Evolutionary conservation across 53 echinoderm and acorn worm species (phyloP).

Genomic region (Zoroaster sp.): DNA sequence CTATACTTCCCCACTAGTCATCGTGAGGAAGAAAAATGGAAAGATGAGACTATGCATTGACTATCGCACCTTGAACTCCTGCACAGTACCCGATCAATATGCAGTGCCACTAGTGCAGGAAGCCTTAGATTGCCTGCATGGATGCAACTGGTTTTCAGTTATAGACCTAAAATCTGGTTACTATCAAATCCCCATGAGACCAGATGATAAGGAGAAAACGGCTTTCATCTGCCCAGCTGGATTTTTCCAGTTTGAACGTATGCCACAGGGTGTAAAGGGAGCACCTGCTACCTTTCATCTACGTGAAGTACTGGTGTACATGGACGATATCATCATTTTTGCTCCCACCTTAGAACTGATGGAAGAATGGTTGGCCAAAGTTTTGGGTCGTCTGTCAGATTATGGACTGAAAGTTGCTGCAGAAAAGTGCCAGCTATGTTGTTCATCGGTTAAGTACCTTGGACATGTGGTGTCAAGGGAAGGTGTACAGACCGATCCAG

Average conservation of each 20-base stretch:
- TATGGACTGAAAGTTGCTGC: conserved; percentile 54
- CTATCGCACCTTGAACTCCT: too few relatives aligned
- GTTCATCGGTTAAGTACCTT: conserved; percentile 51
- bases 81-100: conserved; percentile 58
- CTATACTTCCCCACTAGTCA: too few relatives aligned
- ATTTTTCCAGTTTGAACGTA: conserved; percentile 63
- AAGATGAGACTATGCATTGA: conserved; percentile 49
- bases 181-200: conserved; percentile 66
- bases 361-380: conserved; percentile 30
- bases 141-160: conserved; percentile 53
- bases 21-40: too few relatives aligned
- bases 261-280: conserved; percentile 71
- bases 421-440: conserved; percentile 62
- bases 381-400: conserved; percentile 29
- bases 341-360: conserved; percentile 32
- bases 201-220: conserved; percentile 69
- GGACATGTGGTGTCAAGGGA: conserved; percentile 43
- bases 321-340: conserved; percentile 67
- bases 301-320: conserved; percentile 55
- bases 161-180: conserved; percentile 72
- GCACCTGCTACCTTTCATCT: conserved; percentile 67
- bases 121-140: conserved; percentile 54
- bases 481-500: conserved; percentile 55
- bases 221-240: conserved; percentile 65
- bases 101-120: conserved; percentile 65